These are phyloP conservation scores for Pseudanteris insignis DNA, from an alignment of 2,888 invertebrate genomes.

Conservation along the genomic window DNA sequence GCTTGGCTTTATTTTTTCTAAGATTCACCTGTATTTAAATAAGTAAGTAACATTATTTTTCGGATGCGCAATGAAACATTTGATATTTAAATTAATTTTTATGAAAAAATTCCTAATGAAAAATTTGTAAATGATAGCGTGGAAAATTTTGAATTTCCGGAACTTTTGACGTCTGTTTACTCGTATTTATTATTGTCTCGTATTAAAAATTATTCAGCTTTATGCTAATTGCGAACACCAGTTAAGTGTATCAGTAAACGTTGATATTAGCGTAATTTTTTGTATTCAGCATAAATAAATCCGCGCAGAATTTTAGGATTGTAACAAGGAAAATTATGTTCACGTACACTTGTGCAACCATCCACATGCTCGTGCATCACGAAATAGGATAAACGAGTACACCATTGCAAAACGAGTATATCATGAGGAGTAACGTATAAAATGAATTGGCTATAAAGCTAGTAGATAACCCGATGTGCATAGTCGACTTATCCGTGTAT, in stretches of 20 bases:
- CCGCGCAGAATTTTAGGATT: neutral
- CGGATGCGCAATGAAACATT: no score
- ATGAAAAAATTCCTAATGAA: no score
- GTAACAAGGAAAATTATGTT: slow-evolving; percentile 19
- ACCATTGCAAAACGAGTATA: slow-evolving; percentile 53
- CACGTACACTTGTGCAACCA: slow-evolving; percentile 32
- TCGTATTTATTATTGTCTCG: no score
- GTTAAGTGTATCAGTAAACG: slow-evolving; percentile 4
- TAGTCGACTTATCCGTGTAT: slow-evolving; percentile 51
- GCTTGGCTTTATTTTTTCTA: no score
- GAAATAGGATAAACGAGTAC: slow-evolving; percentile 39
- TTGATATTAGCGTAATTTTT: slow-evolving; percentile 2
- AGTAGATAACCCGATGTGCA: slow-evolving; percentile 49
- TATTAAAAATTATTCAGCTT: slow-evolving; percentile 7
- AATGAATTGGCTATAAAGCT: slow-evolving; percentile 64
- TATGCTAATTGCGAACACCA: neutral
- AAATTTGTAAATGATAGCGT: no score
- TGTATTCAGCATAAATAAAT: slow-evolving; percentile 1
- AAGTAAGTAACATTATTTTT: no score
- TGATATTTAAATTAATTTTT: no score
- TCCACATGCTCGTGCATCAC: slow-evolving; percentile 25
- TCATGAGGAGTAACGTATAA: slow-evolving; percentile 61
- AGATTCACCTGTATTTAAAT: no score
- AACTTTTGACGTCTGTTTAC: no score
- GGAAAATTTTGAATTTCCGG: no score